phyloP scores from a whole-genome alignment of 2,888 invertebrate species.

The Drosophila greeni region DNA sequence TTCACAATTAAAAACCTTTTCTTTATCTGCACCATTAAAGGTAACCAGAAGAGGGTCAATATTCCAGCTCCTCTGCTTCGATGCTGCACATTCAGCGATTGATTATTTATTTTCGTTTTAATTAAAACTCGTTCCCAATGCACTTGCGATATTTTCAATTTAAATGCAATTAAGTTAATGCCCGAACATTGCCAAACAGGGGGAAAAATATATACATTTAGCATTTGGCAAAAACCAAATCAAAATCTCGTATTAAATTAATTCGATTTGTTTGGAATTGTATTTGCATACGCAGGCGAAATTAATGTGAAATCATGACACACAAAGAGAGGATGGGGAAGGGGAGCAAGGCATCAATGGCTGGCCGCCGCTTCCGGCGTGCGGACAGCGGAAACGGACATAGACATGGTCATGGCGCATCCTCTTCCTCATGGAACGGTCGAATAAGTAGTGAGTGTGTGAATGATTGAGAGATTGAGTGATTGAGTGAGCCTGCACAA shows the following conservation, averaged over 20 bases:
- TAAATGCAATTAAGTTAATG: slow-evolving; percentile 68
- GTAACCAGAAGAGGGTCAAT: slow-evolving; percentile 1
- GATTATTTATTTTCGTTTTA: slow-evolving; percentile 46
- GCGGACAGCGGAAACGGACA: slow-evolving; percentile 58
- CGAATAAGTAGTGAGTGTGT: slow-evolving; percentile 23
- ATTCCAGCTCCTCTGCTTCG: neutral
- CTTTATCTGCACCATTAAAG: slow-evolving; percentile 1
- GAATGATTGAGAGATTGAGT: slow-evolving; percentile 31
- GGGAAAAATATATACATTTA: slow-evolving; percentile 39
- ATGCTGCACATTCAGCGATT: neutral
- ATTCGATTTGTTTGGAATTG: slow-evolving; percentile 73
- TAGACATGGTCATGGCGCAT: slow-evolving; percentile 57
- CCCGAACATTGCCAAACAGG: slow-evolving; percentile 10
- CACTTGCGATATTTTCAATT: slow-evolving; percentile 53
- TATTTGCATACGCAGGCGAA: slow-evolving; percentile 76
- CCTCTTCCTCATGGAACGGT: slow-evolving; percentile 40
- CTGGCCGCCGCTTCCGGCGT: slow-evolving; percentile 50
- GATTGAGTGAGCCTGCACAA: slow-evolving; percentile 27
- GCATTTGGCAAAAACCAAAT: slow-evolving; percentile 57
- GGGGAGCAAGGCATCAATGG: slow-evolving; percentile 15
- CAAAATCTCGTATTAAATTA: slow-evolving; percentile 67
- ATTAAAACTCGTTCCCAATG: slow-evolving; percentile 51
- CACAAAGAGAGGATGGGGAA: no score
- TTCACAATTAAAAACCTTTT: neutral
- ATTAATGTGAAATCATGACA: slow-evolving; percentile 73